phyloP scores from a whole-genome alignment of 2,113 vertebrate genomes.

The Odocoileus hemionus region DNA sequence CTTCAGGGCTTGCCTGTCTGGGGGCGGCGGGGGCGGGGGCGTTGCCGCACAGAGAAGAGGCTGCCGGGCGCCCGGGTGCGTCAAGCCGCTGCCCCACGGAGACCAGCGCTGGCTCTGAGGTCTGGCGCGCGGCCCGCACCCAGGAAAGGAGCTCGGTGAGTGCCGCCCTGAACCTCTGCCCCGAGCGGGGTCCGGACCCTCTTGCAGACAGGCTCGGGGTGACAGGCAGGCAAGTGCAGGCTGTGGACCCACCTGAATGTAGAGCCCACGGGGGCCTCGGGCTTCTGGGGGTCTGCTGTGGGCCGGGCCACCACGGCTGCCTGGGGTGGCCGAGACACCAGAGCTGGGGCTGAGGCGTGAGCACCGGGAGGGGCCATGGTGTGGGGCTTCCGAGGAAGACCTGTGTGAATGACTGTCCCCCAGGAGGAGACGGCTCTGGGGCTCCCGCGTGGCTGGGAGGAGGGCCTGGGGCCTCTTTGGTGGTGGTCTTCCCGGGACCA shows the following conservation, averaged over 20 bases:
- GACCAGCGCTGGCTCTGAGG: fast-evolving
- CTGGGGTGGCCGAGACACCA: too few relatives aligned
- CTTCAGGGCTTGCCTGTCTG: neutral
- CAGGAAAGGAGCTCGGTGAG: neutral
- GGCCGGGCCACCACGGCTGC: too few relatives aligned
- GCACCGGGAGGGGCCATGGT: too few relatives aligned
- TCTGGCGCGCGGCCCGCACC: fast-evolving
- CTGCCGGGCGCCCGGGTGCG: neutral
- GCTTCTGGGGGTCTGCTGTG: too few relatives aligned
- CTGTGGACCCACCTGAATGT: fast-evolving
- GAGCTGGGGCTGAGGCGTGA: too few relatives aligned
- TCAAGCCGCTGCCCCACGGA: neutral
- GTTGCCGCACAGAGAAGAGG: neutral
- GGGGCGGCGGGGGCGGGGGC: fast-evolving
- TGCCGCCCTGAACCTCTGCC: fast-evolving
- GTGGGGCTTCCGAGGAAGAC: too few relatives aligned
- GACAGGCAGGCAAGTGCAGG: fast-evolving
- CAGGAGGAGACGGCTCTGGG: too few relatives aligned
- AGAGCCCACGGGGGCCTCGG: fast-evolving
- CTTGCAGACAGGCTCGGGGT: neutral
- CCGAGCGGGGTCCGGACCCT: fast-evolving
- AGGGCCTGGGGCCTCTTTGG: too few relatives aligned
- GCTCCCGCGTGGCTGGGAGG: too few relatives aligned
- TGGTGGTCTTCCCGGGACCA: too few relatives aligned
- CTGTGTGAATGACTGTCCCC: too few relatives aligned